These are phyloP conservation scores for Lochmaea capreae DNA, from an alignment of 2,888 invertebrate species.

Conservation along the genomic window DNA sequence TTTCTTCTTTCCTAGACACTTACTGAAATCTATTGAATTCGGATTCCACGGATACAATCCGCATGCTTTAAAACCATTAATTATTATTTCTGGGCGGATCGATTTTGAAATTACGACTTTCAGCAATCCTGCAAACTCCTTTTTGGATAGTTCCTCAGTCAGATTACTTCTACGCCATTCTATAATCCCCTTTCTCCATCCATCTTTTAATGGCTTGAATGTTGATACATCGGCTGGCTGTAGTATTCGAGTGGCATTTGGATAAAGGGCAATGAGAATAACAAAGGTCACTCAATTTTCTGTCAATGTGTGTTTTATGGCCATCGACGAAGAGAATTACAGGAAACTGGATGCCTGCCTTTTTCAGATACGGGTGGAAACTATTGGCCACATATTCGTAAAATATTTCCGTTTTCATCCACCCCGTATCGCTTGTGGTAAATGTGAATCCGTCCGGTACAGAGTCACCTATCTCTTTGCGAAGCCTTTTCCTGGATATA, in stretches of 20 bases:
- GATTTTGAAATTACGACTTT: constrained; percentile 26
- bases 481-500: constrained; percentile 38
- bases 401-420: constrained; percentile 43
- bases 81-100: constrained; percentile 19
- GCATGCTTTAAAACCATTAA: constrained; percentile 38
- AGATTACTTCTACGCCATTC: constrained; percentile 51
- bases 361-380: constrained; percentile 30
- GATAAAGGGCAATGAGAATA: constrained; percentile 52
- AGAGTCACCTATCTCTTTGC: constrained; percentile 19
- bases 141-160: constrained; percentile 20
- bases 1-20: constrained; percentile 39
- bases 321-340: constrained; percentile 38
- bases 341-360: constrained; percentile 25
- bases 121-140: constrained; percentile 13
- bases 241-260: constrained; percentile 49
- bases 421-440: constrained; percentile 22
- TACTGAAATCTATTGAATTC: constrained; percentile 29
- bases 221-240: constrained; percentile 50
- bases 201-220: constrained; percentile 50
- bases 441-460: constrained; percentile 16
- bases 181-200: constrained; percentile 54
- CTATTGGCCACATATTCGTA: constrained; percentile 35
- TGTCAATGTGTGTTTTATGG: constrained; percentile 33
- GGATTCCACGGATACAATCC: constrained; percentile 44
- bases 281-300: constrained; percentile 40